These are phyloP conservation scores for Hirtodrosophila trivittata DNA, from an alignment of 2,888 invertebrate species.

Conservation along the genomic window DNA sequence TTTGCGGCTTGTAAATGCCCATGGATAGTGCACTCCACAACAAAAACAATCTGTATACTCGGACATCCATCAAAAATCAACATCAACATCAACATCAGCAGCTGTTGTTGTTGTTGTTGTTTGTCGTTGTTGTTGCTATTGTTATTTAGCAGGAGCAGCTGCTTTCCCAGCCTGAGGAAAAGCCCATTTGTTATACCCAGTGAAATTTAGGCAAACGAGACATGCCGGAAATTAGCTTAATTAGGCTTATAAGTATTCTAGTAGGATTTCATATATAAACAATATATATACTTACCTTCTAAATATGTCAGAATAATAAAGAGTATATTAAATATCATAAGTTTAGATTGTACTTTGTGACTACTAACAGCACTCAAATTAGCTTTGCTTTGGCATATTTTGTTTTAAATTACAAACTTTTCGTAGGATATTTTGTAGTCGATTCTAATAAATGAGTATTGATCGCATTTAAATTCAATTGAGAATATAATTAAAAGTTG, in stretches of 20 bases:
- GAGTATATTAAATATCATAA: too few relatives aligned
- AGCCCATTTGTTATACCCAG: constrained; percentile 24
- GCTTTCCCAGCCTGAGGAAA: constrained; percentile 13
- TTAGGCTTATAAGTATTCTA: too few relatives aligned
- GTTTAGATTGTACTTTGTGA: too few relatives aligned
- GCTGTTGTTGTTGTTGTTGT: constrained; percentile 13
- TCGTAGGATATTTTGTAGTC: neutral
- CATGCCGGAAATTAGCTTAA: too few relatives aligned
- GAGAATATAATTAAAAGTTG: too few relatives aligned
- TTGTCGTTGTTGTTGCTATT: constrained; percentile 2
- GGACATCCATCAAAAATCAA: constrained; percentile 29
- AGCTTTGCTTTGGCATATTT: too few relatives aligned
- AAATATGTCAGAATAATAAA: too few relatives aligned
- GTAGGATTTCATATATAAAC: too few relatives aligned
- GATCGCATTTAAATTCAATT: neutral
- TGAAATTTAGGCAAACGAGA: neutral
- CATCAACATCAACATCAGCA: constrained; percentile 16
- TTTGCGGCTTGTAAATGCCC: constrained; percentile 24
- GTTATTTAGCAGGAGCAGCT: constrained; percentile 3
- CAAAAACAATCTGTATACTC: constrained; percentile 6
- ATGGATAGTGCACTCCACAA: neutral
- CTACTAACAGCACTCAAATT: too few relatives aligned
- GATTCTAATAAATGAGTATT: neutral
- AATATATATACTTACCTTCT: too few relatives aligned
- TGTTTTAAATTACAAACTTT: too few relatives aligned